Percentiles rank a stretch among this genome's conserved stretches.
phyloP scores from a whole-genome alignment of 2,888 invertebrate species.

The Idaea dimidiata region DNA sequence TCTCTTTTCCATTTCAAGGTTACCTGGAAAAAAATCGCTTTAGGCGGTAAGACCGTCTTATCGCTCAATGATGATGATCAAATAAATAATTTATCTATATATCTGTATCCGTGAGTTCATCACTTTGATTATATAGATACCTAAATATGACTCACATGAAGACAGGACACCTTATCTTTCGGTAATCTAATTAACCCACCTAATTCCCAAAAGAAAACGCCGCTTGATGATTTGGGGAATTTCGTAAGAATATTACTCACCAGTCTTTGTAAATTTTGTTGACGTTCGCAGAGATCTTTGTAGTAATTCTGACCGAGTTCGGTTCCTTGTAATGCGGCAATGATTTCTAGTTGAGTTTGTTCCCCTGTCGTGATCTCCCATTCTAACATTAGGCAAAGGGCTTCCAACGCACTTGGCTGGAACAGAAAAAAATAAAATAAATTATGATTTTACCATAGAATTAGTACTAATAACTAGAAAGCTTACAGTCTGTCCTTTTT shows the following conservation, averaged over 20 bases:
- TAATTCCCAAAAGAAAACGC: neutral
- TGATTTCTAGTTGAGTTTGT: constrained; percentile 84
- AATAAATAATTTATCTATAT: too few species aligned
- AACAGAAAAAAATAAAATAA: constrained; percentile 23
- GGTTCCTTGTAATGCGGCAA: constrained; percentile 87
- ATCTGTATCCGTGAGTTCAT: too few species aligned
- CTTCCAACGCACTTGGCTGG: constrained; percentile 82
- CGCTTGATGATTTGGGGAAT: neutral
- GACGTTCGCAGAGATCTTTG: constrained; percentile 85
- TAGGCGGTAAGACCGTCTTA: too few species aligned
- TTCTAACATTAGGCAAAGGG: constrained; percentile 88
- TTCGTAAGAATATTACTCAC: constrained; percentile 54
- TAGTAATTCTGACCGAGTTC: constrained; percentile 85
- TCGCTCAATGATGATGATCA: too few species aligned
- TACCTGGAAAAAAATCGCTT: too few species aligned
- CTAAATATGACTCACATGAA: neutral
- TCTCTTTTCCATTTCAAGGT: too few species aligned
- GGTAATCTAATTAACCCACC: neutral
- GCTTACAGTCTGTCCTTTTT: too few species aligned
- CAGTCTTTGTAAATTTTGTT: constrained; percentile 86
- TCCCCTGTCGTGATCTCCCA: constrained; percentile 83
- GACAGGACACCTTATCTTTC: neutral
- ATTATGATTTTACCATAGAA: neutral
- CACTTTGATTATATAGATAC: too few species aligned
- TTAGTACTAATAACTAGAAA: too few species aligned